phyloP scores from a whole-genome alignment of 2,113 vertebrate species.

The Gadus chalcogrammus region DNA sequence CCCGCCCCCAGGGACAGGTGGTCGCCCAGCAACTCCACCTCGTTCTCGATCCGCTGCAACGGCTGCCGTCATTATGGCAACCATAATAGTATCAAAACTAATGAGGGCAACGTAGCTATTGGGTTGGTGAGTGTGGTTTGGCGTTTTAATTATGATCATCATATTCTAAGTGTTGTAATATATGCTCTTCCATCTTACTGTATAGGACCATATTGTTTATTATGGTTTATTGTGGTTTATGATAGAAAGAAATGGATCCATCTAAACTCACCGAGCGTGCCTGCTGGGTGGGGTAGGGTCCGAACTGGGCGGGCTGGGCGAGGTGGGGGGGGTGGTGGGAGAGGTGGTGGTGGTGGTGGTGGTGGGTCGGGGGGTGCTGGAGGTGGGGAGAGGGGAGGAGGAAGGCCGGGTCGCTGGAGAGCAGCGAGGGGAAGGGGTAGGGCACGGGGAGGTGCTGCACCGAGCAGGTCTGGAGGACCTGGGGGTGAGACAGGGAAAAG shows the following conservation, averaged over 20 bases:
- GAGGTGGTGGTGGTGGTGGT: conserved; percentile 56
- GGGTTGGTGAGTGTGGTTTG: no score
- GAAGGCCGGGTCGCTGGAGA: conserved; percentile 92
- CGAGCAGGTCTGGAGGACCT: conserved; percentile 97
- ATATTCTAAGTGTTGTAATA: no score
- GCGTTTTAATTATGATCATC: no score
- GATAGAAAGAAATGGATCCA: no score
- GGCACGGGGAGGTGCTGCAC: conserved; percentile 96
- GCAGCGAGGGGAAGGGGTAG: conserved; percentile 92
- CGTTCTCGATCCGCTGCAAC: conserved; percentile 97
- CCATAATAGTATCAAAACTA: neutral
- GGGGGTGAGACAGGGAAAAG: conserved; percentile 22
- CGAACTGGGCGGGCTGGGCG: conserved; percentile 90
- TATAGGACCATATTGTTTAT: no score
- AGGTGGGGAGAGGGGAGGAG: conserved; percentile 92
- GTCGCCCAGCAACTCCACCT: conserved; percentile 94
- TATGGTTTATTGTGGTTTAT: no score
- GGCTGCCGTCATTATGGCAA: conserved; percentile 69
- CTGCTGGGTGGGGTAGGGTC: conserved; percentile 93
- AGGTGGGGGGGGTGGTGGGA: conserved; percentile 88
- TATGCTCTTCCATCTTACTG: no score
- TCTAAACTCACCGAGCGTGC: conserved; percentile 86
- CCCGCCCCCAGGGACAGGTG: conserved; percentile 88
- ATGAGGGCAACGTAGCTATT: no score
- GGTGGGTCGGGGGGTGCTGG: conserved; percentile 34